A percentile compares a stretch with the other conserved stretches of the same genome.
These are phyloP conservation scores for Strix uralensis DNA, from an alignment of 2,113 vertebrate genomes.

Conservation along the genomic window DNA sequence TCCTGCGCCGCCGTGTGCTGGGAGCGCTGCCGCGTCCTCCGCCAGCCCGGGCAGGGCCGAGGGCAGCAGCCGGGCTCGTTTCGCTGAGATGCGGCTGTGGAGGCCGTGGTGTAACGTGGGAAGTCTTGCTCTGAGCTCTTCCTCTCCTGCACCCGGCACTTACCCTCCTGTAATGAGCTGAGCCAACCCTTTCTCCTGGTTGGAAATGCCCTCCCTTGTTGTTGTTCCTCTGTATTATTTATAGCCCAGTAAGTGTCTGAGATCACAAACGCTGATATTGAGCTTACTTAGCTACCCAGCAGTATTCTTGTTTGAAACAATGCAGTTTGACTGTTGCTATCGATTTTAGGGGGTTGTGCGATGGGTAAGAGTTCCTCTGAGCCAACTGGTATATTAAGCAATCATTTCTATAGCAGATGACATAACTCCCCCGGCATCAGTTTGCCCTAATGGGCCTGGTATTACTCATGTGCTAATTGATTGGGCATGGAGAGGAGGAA, in stretches of 20 bases:
- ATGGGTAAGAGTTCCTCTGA: constrained; percentile 79
- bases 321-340: constrained; percentile 80
- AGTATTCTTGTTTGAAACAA: constrained; percentile 78
- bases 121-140: neutral
- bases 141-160: neutral
- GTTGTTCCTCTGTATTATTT: neutral
- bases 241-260: constrained; percentile 70
- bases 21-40: neutral
- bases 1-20: fast-evolving
- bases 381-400: constrained; percentile 87
- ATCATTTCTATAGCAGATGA: constrained; percentile 88
- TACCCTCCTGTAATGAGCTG: neutral
- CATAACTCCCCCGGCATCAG: constrained; percentile 82
- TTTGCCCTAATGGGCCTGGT: constrained; percentile 85
- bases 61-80: neutral
- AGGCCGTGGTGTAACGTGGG: fast-evolving
- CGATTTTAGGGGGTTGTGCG: constrained; percentile 81
- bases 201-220: neutral
- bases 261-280: constrained; percentile 64
- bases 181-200: neutral
- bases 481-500: constrained; percentile 78
- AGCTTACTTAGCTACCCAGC: constrained; percentile 74
- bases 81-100: neutral
- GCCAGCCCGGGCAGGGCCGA: neutral
- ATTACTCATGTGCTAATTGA: constrained; percentile 89